Evolutionary conservation across 2,888 invertebrate species (phyloP), one percentile per base, ranked within the genome.

Genomic region (Drosophila quinaria): DNA sequence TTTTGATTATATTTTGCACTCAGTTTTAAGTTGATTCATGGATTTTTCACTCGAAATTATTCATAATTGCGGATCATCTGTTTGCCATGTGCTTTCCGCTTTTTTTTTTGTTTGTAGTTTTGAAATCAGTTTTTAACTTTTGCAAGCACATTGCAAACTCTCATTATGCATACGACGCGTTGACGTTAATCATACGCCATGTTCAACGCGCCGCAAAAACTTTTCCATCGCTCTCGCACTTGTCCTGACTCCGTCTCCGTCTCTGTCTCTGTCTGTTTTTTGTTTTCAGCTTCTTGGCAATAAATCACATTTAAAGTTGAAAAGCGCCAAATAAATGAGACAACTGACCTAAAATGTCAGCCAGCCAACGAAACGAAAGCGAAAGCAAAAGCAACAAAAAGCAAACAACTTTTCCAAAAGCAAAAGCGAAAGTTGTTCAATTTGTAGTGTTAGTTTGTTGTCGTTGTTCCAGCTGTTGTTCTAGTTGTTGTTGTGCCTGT

Each of bases 131-230:
- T 70, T 22, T 25, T 0, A 22, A 35, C 29, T 46, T 44, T 44
- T 22, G 8, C 15, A 17, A 49, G 19, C 41, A 35, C 33, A 60
- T 67, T 33, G 42, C 41, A n/a, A 63, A 44, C 52, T 52, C 61
- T 65, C 82, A 70, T 77, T 81, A 79, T 62, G 88, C 88, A 86
- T 83, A 70, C 87, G 86, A 61, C 63, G 60, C 80, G 81, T 74
- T 77, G 80, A 81, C 80, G 78, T 84, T 87, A 87, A 87, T 87
- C 87, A 87, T 87, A 82, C 87, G 85, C 87, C 85, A 81, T 77
- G 82, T 85, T 76, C 56, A 82, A 75, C 74, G 70, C 58, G 55
- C 70, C 65, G 31, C 63, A 73, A 70, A 78, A 74, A 70, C 55
- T 59, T 60, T 59, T 13, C 6, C 33, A 6, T n/a, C 13, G 37